Base-by-base conservation (phyloP, 2,797 vertebrate genomes). In the Acipenser transmontanus region DNA sequence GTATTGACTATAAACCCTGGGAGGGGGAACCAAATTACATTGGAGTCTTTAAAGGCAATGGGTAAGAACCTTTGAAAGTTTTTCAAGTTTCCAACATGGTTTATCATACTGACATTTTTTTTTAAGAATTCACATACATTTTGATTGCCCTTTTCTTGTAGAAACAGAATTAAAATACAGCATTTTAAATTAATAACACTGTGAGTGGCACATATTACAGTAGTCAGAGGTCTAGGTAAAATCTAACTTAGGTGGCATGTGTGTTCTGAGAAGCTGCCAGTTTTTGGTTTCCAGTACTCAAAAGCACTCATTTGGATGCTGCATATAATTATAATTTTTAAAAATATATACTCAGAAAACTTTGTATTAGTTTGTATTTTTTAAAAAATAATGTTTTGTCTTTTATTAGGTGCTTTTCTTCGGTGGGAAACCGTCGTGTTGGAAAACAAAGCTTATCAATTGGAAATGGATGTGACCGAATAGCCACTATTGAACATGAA, bases 1-100 rank as follows among this genome's bases (percentile, higher is more conserved):
- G 96, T 77, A 96, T 99, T 9, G 89, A 98, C 82, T 99, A 95
- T 83, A 91, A 92, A 68, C 94, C 93, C 13, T 97, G 96, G 96
- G 71, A 68, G 3, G 94, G 94, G 69, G 96, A 99, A 80, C 10
- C 75, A 65, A 94, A 98, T 81, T 99, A 97, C 69, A 94, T 99
- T 75, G 92, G 91, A 11, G 88, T 98, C 51, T 91, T 96, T 79
- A 95, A 96, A 85, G 94, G 91, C 54, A 79, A 64, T 7, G 97
- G 95, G 97, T 99, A 82, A 86, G 88, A 60, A 12, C 50, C 34
- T 34, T 34, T 34, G 2, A 34, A 34, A 17, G 17, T 17, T 17
- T 17, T 17, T 17, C 17, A 17, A 17, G 17, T 17, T 17, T 17
- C 17, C 17, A 17, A 17, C 17, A 1, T 17, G 17, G 17, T 34